Base-by-base conservation (phyloP, 2,113 vertebrate species). In the Lota lota region DNA sequence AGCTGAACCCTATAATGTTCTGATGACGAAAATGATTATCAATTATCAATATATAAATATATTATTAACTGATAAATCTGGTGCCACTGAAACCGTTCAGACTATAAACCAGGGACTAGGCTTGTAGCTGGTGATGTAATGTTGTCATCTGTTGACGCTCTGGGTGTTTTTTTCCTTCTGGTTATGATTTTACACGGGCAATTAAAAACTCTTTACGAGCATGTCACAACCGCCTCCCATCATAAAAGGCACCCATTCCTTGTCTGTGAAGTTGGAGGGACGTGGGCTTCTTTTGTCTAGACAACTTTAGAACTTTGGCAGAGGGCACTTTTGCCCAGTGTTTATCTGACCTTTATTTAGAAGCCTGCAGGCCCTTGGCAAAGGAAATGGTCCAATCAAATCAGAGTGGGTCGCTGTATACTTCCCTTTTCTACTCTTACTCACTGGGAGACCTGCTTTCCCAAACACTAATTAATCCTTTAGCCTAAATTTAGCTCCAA, bases 161-260 rank as follows among this genome's bases (percentile, higher is more conserved):
- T 50, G 2, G 69, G 62, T 62, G 28, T 53, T 19, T 68, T 76
- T 11, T 71, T 61, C 69, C 74, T 54, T 14, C 69, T 76, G 69
- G 71, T 84, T 66, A 36, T 74, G 68, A 78, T 75, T 21, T 74
- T 53, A 65, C 77, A 58, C 0, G 1, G 19, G n/a, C 53, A 61
- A 56, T 73, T 74, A 83, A 82, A 22, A 5, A 0, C 0, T 78
- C 12, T 83, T 83, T 75, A 79, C 66, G 10, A 64, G 10, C 0
- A 0, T 28, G 69, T 71, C 59, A 14, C 24, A 20, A 64, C 60
- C 67, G 60, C 22, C 61, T 51, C 20, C 67, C 61, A 20, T 69
- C 57, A 62, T 33, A 20, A 64, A 20, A 21, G 7, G 40, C 40
- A 47, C 40, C 40, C 8, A 11, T 14, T 14, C 40, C 40, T n/a